Base-by-base conservation (phyloP, 2,113 vertebrate genomes). In the Eira barbara region DNA sequence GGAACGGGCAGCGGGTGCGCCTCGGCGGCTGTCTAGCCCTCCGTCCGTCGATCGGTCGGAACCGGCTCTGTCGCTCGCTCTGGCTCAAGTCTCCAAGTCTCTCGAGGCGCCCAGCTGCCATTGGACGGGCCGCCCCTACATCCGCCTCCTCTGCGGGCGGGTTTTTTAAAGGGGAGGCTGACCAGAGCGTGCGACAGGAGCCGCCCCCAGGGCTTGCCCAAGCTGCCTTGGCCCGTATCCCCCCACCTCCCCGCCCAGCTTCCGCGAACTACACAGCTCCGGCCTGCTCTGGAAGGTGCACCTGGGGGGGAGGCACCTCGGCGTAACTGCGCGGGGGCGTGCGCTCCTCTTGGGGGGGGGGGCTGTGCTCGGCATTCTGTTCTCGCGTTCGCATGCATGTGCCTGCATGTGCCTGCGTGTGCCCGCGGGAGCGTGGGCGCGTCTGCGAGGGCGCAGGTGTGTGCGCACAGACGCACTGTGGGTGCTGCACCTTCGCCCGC, bases 101-200 rank as follows among this genome's bases (percentile, higher is more conserved):
- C 95, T 95, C 20, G 59, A 96, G 95, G 97, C 95, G 90, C 96
- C 94, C 97, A 61, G 97, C 98, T 98, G 97, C 97, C 98, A 98
- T 98, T 98, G 98, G 98, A 95, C 84, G 89, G 96, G 97, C 98
- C 55, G 80, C 97, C 96, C 97, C 90, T 93, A 98, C 96, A 97
- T 98, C 97, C 98, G 98, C 98, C 98, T 98, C 98, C 98, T 97
- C 95, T 57, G 97, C 97, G 96, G 97, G 97, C 97, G 97, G 98
- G 97, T 95, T 97, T 98, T 98, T 97, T 96, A 96, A 98, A 98
- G 97, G 95, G 96, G 97, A 98, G 97, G 98, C 95, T 96, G 97
- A 98, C 97, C 97, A 0, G 95, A 97, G 97, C 87, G 79, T 85
- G 87, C 69, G 27, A 92, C 92, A 29, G 97, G 97, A 94, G 97